Conservation (phyloP, 2,113 vertebrate species). For the Octodon degus region DNA sequence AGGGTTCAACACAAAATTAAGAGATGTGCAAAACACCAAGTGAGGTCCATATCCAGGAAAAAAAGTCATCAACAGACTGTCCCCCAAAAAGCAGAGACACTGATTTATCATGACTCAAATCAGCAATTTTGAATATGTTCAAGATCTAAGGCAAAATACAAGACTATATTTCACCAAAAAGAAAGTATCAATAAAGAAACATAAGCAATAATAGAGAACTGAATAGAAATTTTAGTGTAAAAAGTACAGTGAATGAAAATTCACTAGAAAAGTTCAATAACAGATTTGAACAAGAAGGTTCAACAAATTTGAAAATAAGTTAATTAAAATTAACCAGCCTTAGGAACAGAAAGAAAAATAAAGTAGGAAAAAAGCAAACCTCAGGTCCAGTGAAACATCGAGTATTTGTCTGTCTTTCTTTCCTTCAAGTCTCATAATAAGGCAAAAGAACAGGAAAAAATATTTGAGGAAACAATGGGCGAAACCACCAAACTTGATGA, state of each 20-base stretch:
- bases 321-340: background rate
- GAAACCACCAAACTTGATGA: background rate
- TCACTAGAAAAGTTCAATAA: background rate
- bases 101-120: background rate
- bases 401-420: background rate
- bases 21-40: background rate
- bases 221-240: background rate
- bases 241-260: background rate
- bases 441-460: background rate
- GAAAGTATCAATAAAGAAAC: conserved; percentile 11
- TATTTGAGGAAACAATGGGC: background rate
- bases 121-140: background rate
- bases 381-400: background rate
- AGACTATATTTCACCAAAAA: conserved; percentile 16
- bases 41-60: background rate
- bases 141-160: conserved; percentile 10
- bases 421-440: background rate
- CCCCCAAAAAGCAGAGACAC: background rate
- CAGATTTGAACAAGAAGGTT: background rate
- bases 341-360: background rate
- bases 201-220: background rate
- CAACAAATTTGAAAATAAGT: background rate
- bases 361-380: background rate
- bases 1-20: conserved; percentile 6
- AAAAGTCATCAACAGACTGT: background rate